Evolutionary conservation across 2,888 invertebrate genomes (phyloP).

Genomic region (Perizoma affinitatum): DNA sequence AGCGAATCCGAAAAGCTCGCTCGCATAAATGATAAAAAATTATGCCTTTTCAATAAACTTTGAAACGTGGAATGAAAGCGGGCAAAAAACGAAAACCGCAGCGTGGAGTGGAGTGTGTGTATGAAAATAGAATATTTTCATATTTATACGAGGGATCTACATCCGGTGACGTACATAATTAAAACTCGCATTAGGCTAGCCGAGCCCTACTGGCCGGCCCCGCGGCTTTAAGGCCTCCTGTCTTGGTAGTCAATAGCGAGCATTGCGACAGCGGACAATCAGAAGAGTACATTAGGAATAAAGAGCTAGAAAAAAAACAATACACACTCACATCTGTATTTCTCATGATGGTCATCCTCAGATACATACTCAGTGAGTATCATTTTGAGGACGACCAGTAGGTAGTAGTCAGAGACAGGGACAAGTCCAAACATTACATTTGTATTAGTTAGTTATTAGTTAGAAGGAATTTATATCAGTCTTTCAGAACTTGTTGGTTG

Average conservation of each 20-base stretch:
- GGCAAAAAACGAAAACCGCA: conserved; percentile 26
- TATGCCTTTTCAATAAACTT: conserved; percentile 49
- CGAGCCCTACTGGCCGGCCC: conserved; percentile 14
- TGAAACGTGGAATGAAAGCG: conserved; percentile 43
- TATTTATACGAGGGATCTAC: conserved; percentile 48
- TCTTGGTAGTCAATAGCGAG: not conserved
- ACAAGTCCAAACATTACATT: too few species aligned
- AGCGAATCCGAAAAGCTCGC: conserved; percentile 23
- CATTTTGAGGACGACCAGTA: too few species aligned
- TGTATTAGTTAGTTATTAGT: too few species aligned
- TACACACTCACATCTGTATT: too few species aligned
- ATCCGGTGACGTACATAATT: conserved; percentile 53
- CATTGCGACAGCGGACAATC: not conserved
- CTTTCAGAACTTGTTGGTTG: too few species aligned
- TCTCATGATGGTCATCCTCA: too few species aligned
- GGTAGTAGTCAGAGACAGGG: too few species aligned
- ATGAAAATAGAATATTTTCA: conserved; percentile 54
- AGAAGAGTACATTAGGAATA: too few species aligned
- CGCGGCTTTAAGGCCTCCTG: not conserved
- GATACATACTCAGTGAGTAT: too few species aligned
- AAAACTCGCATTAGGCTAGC: conserved; percentile 46
- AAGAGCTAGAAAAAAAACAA: too few species aligned
- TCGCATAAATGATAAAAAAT: conserved; percentile 35
- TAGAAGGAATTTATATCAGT: too few species aligned
- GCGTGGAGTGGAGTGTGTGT: conserved; percentile 32